Conservation (phyloP, 92 coral and sea anemone species). For the Zoanthus sociatus region DNA sequence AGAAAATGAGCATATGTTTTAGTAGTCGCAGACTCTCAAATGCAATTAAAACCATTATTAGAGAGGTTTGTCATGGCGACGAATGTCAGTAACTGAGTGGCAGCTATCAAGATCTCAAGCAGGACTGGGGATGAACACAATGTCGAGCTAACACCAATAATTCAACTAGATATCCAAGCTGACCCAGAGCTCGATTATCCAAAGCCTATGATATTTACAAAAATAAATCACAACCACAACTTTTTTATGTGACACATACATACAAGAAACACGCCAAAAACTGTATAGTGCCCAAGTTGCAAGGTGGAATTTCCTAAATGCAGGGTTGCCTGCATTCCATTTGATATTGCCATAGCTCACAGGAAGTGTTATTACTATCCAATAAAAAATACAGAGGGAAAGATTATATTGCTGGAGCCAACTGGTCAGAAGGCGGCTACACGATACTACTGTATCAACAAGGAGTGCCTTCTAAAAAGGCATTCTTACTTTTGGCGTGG, state of each 20-base stretch:
- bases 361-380: constrained; percentile 48
- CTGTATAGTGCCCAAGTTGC: constrained; percentile 49
- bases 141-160: not conserved
- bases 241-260: constrained; percentile 52
- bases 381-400: constrained; percentile 22
- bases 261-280: constrained; percentile 7
- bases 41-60: too few relatives aligned
- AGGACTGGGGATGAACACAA: too few relatives aligned
- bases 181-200: constrained; percentile 52
- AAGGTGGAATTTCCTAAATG: constrained; percentile 54
- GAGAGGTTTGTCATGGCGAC: too few relatives aligned
- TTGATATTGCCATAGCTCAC: constrained; percentile 57
- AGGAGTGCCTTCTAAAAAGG: constrained; percentile 42
- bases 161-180: constrained; percentile 10
- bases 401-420: constrained; percentile 27
- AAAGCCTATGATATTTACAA: constrained; percentile 56
- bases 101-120: too few relatives aligned
- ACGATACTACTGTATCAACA: constrained; percentile 35
- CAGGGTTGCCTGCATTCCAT: constrained; percentile 31
- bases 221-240: constrained; percentile 57
- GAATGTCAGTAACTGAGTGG: too few relatives aligned
- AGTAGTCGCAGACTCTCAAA: too few relatives aligned
- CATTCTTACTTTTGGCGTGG: constrained; percentile 46
- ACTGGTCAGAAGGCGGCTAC: constrained; percentile 24
- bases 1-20: too few relatives aligned